phyloP scores from a whole-genome alignment of 2,888 invertebrate species.

The Catotricha subobsoleta region DNA sequence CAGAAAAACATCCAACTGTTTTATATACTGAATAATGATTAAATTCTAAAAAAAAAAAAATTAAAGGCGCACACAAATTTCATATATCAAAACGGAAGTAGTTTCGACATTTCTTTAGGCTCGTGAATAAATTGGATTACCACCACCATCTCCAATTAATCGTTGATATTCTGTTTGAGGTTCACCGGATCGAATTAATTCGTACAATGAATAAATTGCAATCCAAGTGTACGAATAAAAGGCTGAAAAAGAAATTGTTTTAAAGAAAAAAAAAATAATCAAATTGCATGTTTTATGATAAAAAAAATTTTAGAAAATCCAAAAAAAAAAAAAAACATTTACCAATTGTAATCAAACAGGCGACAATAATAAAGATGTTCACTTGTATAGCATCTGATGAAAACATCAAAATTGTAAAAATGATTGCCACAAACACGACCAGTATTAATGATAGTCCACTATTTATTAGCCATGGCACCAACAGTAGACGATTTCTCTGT shows the following conservation, averaged over 20 bases:
- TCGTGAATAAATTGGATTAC: not conserved
- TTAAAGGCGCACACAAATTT: too few relatives aligned
- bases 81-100: not conserved
- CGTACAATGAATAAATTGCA: not conserved
- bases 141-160: not conserved
- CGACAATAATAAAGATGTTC: too few relatives aligned
- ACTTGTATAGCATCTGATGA: too few relatives aligned
- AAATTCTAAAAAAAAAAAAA: too few relatives aligned
- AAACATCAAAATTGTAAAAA: not conserved
- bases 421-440: not conserved
- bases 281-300: not conserved
- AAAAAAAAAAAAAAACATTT: too few relatives aligned
- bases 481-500: not conserved
- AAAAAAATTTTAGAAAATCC: too few relatives aligned
- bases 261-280: not conserved
- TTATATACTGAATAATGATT: too few relatives aligned
- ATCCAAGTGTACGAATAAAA: not conserved
- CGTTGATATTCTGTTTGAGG: not conserved
- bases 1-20: too few relatives aligned
- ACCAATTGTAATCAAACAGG: too few relatives aligned
- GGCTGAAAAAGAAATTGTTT: too few relatives aligned
- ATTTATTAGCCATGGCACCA: slow-evolving; percentile 3
- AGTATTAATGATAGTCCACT: not conserved
- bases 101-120: not conserved
- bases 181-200: not conserved